Base-by-base conservation (phyloP, 2,113 vertebrate genomes). In the Elgaria multicarinata region DNA sequence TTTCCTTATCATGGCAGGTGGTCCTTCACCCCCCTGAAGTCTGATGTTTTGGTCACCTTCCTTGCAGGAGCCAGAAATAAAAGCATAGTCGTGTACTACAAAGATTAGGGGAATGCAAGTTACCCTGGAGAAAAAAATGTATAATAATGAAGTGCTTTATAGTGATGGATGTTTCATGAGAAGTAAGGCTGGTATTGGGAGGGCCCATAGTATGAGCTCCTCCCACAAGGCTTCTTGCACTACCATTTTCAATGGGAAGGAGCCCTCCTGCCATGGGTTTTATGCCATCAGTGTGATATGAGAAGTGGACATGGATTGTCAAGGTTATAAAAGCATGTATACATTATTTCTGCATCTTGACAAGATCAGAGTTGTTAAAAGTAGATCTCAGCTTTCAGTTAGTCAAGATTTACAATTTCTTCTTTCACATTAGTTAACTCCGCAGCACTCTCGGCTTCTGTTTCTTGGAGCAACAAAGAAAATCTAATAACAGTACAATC, bases 381-480 rank as follows among this genome's bases (percentile, higher is more conserved):
- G 12, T 28, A 36, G 36, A 9, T 58, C n/a, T 86, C n/a, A 55
- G 39, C 5, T 86, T 28, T 85, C 24, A 85, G 50, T 74, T 74
- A 74, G 18, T 58, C n/a, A 36, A 13, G 39, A 3, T 12, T 72
- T 72, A 16, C 3, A 12, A 46, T 72, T 55, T 1, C 33, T 69
- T 55, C 16, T 85, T 12, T 72, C 50, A 39, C 3, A 36, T 85
- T n/a, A 53, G 22, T n/a, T 72, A 50, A 78, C 22, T 44, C 53
- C 86, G 31, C 33, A 89, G n/a, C 28, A 72, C 69, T n/a, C 39
- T 64, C 31, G 69, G 53, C 5, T 8, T 69, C 78, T 81, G 12
- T 39, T 80, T 18, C 1, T 39, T 0, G 9, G 22, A 36, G 16
- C 0, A 1, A 4, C 0, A 0, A 14, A 33, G 86, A 39, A 80